A percentile compares a stretch with the other conserved stretches of the same genome.
Evolutionary conservation across 2,113 vertebrate genomes (phyloP).

Genomic region (Spheniscus mendiculus): DNA sequence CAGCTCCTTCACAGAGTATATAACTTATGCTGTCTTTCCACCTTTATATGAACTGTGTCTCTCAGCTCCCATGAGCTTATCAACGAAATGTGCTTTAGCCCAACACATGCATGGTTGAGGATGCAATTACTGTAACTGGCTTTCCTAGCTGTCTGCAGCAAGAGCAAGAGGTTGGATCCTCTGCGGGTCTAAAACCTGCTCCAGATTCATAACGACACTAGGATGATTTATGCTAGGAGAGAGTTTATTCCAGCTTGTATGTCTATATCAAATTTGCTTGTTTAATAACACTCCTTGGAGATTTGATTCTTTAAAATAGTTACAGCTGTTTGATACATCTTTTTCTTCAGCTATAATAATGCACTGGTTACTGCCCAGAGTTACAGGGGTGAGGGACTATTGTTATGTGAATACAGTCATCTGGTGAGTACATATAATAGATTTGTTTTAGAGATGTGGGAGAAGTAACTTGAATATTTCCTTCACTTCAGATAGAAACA

Average conservation of each 20-base stretch:
- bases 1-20: not conserved
- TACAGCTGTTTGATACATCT: not conserved
- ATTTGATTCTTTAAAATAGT: not conserved
- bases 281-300: not conserved
- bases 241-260: not conserved
- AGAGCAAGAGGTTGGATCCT: not conserved
- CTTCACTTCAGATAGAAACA: not conserved
- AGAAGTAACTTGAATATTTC: not conserved
- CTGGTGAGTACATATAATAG: not conserved
- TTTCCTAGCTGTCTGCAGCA: not conserved
- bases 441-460: not conserved
- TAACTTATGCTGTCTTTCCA: not conserved
- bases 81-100: not conserved
- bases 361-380: not conserved
- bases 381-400: not conserved
- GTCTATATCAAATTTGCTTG: not conserved
- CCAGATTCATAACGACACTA: not conserved
- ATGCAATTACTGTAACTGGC: conserved; percentile 2
- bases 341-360: not conserved
- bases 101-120: not conserved
- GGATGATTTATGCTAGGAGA: conserved; percentile 8
- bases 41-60: not conserved
- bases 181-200: not conserved
- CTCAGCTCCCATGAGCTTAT: not conserved
- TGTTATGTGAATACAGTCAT: not conserved